Conservation (phyloP, 2,888 invertebrate species). For the Dusona sp. region DNA sequence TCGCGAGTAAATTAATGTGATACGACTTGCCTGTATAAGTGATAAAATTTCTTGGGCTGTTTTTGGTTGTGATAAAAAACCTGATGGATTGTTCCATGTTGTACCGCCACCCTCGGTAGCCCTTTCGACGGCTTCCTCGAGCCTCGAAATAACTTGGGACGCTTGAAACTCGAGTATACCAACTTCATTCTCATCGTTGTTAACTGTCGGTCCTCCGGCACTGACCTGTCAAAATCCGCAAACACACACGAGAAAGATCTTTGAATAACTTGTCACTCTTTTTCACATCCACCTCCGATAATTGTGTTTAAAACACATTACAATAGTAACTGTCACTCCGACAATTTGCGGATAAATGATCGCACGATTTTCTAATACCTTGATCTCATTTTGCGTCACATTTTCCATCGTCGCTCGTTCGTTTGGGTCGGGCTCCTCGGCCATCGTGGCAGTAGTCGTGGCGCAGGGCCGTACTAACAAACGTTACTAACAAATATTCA, state of each 20-base stretch:
- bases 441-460: constrained; percentile 84
- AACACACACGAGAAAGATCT: constrained; percentile 17
- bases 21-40: constrained; percentile 83
- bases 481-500: background rate
- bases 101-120: constrained; percentile 83
- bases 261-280: constrained; percentile 21
- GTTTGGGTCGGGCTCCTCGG: constrained; percentile 82
- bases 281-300: background rate
- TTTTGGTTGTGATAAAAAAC: constrained; percentile 86
- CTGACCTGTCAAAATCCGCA: constrained; percentile 82
- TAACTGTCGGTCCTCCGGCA: constrained; percentile 72
- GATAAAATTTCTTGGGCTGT: constrained; percentile 85
- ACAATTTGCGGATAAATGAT: background rate
- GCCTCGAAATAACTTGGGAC: constrained; percentile 89
- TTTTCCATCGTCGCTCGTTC: constrained; percentile 82
- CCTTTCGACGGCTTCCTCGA: constrained; percentile 88
- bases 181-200: constrained; percentile 76
- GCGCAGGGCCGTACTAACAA: constrained; percentile 72
- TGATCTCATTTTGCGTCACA: constrained; percentile 78
- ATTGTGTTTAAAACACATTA: background rate
- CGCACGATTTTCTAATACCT: constrained; percentile 75
- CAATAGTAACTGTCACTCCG: background rate
- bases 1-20: constrained; percentile 7
- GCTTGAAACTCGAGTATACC: constrained; percentile 89
- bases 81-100: constrained; percentile 86